Base-by-base conservation (phyloP, 2,113 vertebrate genomes). In the Pollachius pollachius region DNA sequence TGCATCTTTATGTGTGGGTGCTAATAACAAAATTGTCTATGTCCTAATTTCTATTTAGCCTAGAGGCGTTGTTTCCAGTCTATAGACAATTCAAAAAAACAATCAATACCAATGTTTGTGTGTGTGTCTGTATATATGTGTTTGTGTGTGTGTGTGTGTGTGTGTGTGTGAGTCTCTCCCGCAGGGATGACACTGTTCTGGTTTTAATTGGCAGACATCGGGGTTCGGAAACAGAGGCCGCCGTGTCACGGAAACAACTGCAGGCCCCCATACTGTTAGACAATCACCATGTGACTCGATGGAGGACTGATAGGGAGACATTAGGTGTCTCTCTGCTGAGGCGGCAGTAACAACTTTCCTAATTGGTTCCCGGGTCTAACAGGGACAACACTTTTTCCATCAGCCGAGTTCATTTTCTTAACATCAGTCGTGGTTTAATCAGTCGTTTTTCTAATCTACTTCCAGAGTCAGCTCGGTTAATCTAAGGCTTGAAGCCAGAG, bases 21-120 rank as follows among this genome's bases (percentile, higher is more conserved):
- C 75, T 82, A 85, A 84, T 79, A 34, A 82, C 86, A 85, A 88
- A 83, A 87, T 85, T 72, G 72, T 87, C 81, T 83, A 68, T 88
- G 90, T 88, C 87, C 89, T 86, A 83, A 81, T 90, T 91, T 80
- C 80, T 82, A 74, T 81, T 75, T 81, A 81, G 86, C 83, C 90
- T 75, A 76, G 69, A 89, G 83, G 85, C 84, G 15, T 88, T 89
- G 84, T 86, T 87, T 82, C 82, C 85, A 87, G 69, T 85, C 79
- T 82, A 86, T 87, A 77, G 86, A 84, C 81, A 69, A 69, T 90
- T 87, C 76, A 85, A 84, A 83, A 83, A 48, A 84, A 75, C 58
- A 79, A 91, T 92, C 90, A 91, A 91, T 93, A 90, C 81, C 75
- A 16, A n/a, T 52, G 65, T 67, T 19, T 56, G 65, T 54, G 37